phyloP scores from a whole-genome alignment of 2,113 vertebrate genomes.

The Heterotis niloticus region DNA sequence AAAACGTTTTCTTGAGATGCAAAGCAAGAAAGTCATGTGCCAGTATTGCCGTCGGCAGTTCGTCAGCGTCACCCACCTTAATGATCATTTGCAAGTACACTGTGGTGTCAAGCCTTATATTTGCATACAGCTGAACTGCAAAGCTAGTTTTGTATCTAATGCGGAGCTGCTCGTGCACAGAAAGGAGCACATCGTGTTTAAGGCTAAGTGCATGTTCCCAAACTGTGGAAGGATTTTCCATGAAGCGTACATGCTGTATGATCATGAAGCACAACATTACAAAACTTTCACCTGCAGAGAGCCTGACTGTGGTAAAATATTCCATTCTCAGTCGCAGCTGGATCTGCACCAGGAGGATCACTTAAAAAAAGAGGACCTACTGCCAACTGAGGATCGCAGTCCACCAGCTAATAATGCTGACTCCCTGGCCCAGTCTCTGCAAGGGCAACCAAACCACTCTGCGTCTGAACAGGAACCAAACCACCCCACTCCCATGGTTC shows the following conservation, averaged over 20 bases:
- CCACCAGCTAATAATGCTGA: background rate
- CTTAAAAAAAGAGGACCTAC: slow-evolving; percentile 35
- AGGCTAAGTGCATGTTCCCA: slow-evolving; percentile 93
- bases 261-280: slow-evolving; percentile 96
- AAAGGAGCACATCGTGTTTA: slow-evolving; percentile 82
- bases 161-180: slow-evolving; percentile 83
- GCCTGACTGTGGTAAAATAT: slow-evolving; percentile 80
- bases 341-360: slow-evolving; percentile 80
- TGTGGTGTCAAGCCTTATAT: slow-evolving; percentile 92
- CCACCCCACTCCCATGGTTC: slow-evolving; percentile 30
- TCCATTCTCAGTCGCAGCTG: slow-evolving; percentile 80
- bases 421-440: background rate
- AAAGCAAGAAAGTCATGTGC: slow-evolving; percentile 92
- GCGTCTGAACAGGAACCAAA: background rate
- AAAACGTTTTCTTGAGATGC: slow-evolving; percentile 90
- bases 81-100: slow-evolving; percentile 93
- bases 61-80: slow-evolving; percentile 86
- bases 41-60: slow-evolving; percentile 96
- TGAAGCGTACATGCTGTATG: slow-evolving; percentile 88
- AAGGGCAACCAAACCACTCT: slow-evolving; percentile 8
- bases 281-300: slow-evolving; percentile 89
- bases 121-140: slow-evolving; percentile 94
- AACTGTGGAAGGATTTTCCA: slow-evolving; percentile 89
- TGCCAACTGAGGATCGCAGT: slow-evolving; percentile 38
- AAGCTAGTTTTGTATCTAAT: slow-evolving; percentile 87